These are phyloP conservation scores for Poeciliopsis turrubarensis DNA, from an alignment of 2,113 vertebrate species.

Conservation along the genomic window DNA sequence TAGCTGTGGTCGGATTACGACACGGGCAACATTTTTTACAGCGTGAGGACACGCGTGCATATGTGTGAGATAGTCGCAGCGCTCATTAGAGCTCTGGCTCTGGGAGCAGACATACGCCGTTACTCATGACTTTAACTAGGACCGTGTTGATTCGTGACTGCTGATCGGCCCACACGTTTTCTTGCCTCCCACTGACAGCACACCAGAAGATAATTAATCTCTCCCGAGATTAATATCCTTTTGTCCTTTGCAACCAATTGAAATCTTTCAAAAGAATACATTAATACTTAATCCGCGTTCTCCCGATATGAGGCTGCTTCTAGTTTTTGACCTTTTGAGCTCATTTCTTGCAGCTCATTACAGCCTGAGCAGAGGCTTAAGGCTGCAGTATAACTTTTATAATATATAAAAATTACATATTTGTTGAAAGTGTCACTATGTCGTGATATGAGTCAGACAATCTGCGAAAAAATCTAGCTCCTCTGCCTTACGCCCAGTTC, in stretches of 20 bases:
- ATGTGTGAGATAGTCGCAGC: slow-evolving; percentile 1
- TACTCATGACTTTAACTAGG: slow-evolving; percentile 32
- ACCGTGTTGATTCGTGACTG: slow-evolving; percentile 52
- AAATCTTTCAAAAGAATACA: not conserved
- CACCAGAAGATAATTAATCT: slow-evolving; percentile 14
- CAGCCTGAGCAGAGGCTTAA: too few relatives aligned
- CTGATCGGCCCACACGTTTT: slow-evolving; percentile 46
- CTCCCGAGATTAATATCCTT: not conserved
- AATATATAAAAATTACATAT: too few relatives aligned
- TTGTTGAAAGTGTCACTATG: too few relatives aligned
- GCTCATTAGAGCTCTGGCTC: slow-evolving; percentile 18
- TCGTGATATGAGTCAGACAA: too few relatives aligned
- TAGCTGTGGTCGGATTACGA: not conserved
- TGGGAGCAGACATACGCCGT: slow-evolving; percentile 32
- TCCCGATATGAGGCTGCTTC: not conserved
- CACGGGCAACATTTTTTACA: not conserved
- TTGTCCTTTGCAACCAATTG: not conserved
- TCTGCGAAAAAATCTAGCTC: too few relatives aligned
- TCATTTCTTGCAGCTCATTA: too few relatives aligned
- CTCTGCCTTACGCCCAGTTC: too few relatives aligned
- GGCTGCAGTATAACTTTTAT: too few relatives aligned
- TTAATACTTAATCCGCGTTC: too few relatives aligned
- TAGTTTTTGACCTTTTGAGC: not conserved
- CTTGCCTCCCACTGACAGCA: slow-evolving; percentile 30
- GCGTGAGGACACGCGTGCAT: slow-evolving; percentile 2